phyloP scores from a whole-genome alignment of 2,888 invertebrate species.

The Eristalis tenax region DNA sequence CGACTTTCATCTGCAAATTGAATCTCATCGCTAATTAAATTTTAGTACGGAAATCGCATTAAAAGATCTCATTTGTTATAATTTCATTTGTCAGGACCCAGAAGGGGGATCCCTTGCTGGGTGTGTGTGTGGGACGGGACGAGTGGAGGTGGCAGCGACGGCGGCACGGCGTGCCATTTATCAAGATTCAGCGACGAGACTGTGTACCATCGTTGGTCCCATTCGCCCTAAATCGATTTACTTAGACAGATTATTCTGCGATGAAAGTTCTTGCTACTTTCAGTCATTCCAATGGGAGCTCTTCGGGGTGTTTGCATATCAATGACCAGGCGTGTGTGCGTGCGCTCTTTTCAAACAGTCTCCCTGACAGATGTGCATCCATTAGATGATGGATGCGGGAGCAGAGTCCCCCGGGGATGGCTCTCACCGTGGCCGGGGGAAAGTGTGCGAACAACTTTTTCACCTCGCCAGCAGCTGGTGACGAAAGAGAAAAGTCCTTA shows the following conservation, averaged over 20 bases:
- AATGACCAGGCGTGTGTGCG: not conserved
- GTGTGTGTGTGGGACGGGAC: not conserved
- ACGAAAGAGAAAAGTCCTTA: not conserved
- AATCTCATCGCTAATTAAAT: conserved; percentile 23
- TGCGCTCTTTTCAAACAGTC: not conserved
- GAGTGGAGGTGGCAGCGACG: not conserved
- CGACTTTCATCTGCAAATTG: conserved; percentile 12
- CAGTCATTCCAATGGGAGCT: not conserved
- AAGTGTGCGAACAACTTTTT: not conserved
- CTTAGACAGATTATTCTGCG: not conserved
- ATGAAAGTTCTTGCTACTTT: not conserved
- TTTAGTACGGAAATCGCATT: conserved; percentile 16
- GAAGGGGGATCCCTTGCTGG: not conserved
- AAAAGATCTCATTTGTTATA: conserved; percentile 32
- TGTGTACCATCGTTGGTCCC: not conserved
- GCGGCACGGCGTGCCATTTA: not conserved
- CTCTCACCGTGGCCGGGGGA: not conserved
- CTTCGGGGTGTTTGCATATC: not conserved
- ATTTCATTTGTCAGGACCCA: not conserved
- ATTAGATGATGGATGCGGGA: not conserved
- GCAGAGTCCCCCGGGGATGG: not conserved
- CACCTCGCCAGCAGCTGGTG: not conserved
- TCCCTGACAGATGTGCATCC: not conserved
- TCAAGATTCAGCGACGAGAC: not conserved
- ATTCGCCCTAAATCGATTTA: not conserved